A percentile compares a stretch with the other conserved stretches of the same genome.
Evolutionary conservation across 2,888 invertebrate species (phyloP).

Genomic region (Bombylius discolor): DNA sequence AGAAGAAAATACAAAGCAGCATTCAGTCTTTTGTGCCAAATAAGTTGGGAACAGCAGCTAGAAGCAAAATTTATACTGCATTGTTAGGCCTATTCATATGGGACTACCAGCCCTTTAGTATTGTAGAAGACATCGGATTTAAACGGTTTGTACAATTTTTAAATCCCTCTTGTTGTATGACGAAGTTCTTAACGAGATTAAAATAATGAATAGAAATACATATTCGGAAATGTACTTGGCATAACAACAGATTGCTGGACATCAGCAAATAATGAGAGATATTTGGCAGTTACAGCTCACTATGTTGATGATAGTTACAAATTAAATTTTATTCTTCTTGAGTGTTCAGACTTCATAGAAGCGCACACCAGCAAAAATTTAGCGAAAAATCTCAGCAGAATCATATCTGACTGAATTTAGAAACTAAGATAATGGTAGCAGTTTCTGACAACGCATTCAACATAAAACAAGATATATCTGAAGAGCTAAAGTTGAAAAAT

Average conservation of each 20-base stretch:
- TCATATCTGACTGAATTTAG: conserved; percentile 18
- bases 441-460: conserved; percentile 16
- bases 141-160: conserved; percentile 9
- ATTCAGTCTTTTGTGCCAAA: too few species aligned
- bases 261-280: conserved; percentile 20
- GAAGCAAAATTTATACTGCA: not conserved
- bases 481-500: conserved; percentile 4
- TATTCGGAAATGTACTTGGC: conserved; percentile 13
- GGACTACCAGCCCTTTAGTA: conserved; percentile 16
- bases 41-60: not conserved
- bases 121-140: conserved; percentile 9
- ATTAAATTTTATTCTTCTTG: conserved; percentile 18
- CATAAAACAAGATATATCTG: conserved; percentile 11
- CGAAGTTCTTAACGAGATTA: conserved; percentile 12
- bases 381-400: conserved; percentile 18
- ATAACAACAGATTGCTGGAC: conserved; percentile 25
- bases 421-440: conserved; percentile 19
- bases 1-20: too few species aligned
- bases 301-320: conserved; percentile 18
- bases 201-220: conserved; percentile 11
- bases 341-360: conserved; percentile 14
- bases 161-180: conserved; percentile 17
- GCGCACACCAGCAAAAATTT: conserved; percentile 20
- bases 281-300: conserved; percentile 19
- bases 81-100: conserved; percentile 17